Conservation (phyloP, 2,113 vertebrate genomes). For the Archilochus colubris region DNA sequence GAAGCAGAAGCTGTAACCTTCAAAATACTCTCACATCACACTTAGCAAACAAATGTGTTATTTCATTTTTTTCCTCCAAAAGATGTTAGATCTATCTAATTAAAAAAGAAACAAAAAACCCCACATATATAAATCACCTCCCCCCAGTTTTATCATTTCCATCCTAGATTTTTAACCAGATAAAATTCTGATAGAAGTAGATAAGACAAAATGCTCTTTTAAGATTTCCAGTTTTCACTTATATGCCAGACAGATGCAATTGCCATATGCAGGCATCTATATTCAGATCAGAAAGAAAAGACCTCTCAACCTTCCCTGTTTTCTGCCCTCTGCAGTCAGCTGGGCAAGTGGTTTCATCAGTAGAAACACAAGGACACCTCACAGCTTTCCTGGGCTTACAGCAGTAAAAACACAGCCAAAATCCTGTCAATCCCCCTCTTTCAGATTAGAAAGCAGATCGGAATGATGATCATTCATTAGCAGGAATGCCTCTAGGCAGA, state of each 20-base stretch:
- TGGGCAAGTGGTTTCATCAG: neutral
- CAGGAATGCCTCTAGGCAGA: neutral
- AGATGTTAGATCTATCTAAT: neutral
- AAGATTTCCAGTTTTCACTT: neutral
- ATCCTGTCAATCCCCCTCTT: neutral
- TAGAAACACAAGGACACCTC: neutral
- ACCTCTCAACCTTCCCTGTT: neutral
- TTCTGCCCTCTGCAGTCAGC: neutral
- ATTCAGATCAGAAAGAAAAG: neutral
- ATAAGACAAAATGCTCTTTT: neutral
- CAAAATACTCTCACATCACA: neutral
- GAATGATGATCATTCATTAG: neutral
- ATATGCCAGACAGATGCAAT: neutral
- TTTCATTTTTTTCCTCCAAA: neutral
- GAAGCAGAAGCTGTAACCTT: neutral
- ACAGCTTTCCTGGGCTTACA: neutral
- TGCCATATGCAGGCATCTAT: no score
- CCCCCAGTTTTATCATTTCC: neutral
- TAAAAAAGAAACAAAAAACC: neutral
- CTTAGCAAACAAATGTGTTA: neutral
- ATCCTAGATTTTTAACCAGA: neutral
- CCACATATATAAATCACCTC: neutral
- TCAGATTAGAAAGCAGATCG: neutral
- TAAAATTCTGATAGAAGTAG: neutral
- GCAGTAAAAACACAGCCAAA: fast-evolving